These are phyloP conservation scores for Mycetomoellerius zeteki DNA, from an alignment of 1,140 invertebrate genomes.

Conservation along the genomic window DNA sequence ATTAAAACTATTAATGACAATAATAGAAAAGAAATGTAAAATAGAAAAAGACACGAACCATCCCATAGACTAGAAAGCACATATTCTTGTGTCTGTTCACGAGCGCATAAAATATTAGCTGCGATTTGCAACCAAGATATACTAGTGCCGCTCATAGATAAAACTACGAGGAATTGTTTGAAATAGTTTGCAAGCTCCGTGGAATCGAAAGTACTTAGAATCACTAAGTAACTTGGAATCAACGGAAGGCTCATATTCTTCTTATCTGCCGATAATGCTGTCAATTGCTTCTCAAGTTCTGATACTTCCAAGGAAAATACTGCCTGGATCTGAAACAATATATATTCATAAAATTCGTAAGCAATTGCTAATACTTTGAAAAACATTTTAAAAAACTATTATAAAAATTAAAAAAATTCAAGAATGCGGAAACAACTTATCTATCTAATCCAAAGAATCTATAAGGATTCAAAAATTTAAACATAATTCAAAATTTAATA, in stretches of 20 bases:
- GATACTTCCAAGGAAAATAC: slow-evolving; percentile 78
- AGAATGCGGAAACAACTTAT: neutral
- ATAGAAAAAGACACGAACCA: slow-evolving; percentile 82
- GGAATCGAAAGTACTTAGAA: slow-evolving; percentile 81
- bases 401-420: neutral
- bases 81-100: slow-evolving; percentile 87
- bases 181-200: slow-evolving; percentile 80
- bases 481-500: neutral
- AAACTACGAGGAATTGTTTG: slow-evolving; percentile 81
- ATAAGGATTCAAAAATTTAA: neutral
- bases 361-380: neutral
- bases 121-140: slow-evolving; percentile 87
- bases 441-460: neutral
- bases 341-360: slow-evolving; percentile 27
- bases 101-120: slow-evolving; percentile 87
- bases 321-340: slow-evolving; percentile 78
- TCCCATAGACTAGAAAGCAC: slow-evolving; percentile 91
- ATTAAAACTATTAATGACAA: slow-evolving; percentile 27
- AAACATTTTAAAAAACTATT: neutral
- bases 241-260: slow-evolving; percentile 77
- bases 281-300: slow-evolving; percentile 79
- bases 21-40: slow-evolving; percentile 6
- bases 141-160: slow-evolving; percentile 84
- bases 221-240: slow-evolving; percentile 82
- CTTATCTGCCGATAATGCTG: slow-evolving; percentile 73